Evolutionary conservation across 2,888 invertebrate species (phyloP).

Genomic region (Leucozona laternaria): DNA sequence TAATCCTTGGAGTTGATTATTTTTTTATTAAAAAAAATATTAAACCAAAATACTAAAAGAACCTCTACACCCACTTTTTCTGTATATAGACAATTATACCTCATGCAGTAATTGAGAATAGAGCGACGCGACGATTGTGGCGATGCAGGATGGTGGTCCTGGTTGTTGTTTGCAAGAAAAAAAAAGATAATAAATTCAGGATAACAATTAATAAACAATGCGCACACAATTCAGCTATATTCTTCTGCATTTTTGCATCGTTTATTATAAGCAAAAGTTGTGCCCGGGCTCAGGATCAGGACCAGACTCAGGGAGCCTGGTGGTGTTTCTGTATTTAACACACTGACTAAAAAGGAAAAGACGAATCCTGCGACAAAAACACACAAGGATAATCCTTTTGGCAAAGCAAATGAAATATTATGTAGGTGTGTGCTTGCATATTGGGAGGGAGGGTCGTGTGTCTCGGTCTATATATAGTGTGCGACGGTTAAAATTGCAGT

Average conservation of each 20-base stretch:
- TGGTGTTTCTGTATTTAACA: constrained; percentile 55
- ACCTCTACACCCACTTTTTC: constrained; percentile 34
- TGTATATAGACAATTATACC: constrained; percentile 55
- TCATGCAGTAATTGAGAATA: constrained; percentile 64
- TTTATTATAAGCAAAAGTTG: constrained; percentile 62
- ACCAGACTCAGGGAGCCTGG: not conserved
- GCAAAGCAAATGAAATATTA: constrained; percentile 68
- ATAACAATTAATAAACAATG: constrained; percentile 75
- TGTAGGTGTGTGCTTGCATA: constrained; percentile 34
- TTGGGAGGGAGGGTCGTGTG: not conserved
- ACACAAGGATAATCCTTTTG: constrained; percentile 42
- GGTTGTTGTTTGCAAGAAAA: constrained; percentile 43
- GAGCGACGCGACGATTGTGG: not conserved
- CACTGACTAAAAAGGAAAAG: constrained; percentile 27
- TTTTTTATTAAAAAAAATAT: not conserved
- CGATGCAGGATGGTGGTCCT: not conserved
- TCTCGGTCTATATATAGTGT: not conserved
- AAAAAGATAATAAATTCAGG: constrained; percentile 66
- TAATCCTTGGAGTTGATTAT: constrained; percentile 50
- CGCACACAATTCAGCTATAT: constrained; percentile 60
- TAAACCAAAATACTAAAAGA: not conserved
- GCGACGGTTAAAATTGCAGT: constrained; percentile 58
- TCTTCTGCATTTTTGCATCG: constrained; percentile 70
- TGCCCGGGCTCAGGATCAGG: not conserved
- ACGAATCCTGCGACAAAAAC: constrained; percentile 50